Percentiles rank a stretch among this genome's conserved stretches.
These are phyloP conservation scores for Agriopis aurantiaria DNA, from an alignment of 2,888 invertebrate genomes.

Conservation along the genomic window DNA sequence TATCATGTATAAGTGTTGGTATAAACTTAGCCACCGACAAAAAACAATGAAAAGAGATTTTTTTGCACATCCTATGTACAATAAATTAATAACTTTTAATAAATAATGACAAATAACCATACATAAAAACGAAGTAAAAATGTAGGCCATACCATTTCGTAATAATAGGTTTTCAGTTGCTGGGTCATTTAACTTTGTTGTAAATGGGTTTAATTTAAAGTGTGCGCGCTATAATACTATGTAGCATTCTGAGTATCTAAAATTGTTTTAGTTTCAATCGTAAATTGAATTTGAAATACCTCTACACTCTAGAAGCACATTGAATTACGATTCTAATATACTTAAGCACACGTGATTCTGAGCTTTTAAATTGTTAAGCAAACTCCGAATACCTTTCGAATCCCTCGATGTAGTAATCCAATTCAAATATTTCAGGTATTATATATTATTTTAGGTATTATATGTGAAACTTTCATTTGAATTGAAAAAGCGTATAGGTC, in stretches of 20 bases:
- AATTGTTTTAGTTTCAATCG: slow-evolving; percentile 4
- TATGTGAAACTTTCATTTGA: neutral
- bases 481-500: neutral
- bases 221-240: no score
- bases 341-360: neutral
- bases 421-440: neutral
- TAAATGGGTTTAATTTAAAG: no score
- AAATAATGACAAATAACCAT: no score
- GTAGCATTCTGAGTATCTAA: neutral
- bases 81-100: no score
- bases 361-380: slow-evolving; percentile 8
- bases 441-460: neutral
- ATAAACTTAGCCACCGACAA: no score
- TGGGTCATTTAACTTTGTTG: no score
- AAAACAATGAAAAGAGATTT: no score
- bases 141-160: no score
- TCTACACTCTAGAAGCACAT: neutral
- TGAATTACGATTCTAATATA: slow-evolving; percentile 1
- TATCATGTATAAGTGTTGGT: no score
- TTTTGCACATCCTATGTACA: no score
- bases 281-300: slow-evolving; percentile 6
- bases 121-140: no score
- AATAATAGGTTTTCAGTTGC: no score
- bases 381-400: neutral
- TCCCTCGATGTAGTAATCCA: slow-evolving; percentile 4